Evolutionary conservation across 2,888 invertebrate species (phyloP).

Genomic region (Caprella mutica): DNA sequence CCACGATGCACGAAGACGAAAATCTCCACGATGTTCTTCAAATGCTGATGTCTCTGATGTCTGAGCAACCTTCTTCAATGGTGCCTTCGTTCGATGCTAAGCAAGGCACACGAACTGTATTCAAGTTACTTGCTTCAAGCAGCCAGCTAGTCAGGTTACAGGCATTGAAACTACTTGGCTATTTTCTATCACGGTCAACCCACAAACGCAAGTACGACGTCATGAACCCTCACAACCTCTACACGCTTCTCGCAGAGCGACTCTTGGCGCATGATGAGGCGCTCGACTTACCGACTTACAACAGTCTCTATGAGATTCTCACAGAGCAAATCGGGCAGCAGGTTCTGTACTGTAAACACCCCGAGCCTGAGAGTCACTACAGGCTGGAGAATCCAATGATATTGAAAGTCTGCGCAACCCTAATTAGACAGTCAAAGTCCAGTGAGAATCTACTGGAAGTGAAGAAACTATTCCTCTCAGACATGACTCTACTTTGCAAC

Average conservation of each 20-base stretch:
- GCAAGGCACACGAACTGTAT: constrained; percentile 88
- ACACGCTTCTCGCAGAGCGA: constrained; percentile 87
- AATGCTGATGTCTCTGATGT: constrained; percentile 92
- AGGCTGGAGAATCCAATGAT: constrained; percentile 98
- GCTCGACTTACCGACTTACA: constrained; percentile 88
- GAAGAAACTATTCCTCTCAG: constrained; percentile 90
- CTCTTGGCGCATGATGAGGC: constrained; percentile 78
- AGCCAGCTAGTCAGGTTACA: constrained; percentile 92
- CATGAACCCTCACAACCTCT: constrained; percentile 96
- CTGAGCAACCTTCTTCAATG: constrained; percentile 97
- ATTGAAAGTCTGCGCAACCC: constrained; percentile 92
- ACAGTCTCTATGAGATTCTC: constrained; percentile 94
- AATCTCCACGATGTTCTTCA: constrained; percentile 96
- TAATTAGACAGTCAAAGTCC: constrained; percentile 92
- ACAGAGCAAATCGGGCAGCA: constrained; percentile 94
- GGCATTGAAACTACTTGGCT: constrained; percentile 89
- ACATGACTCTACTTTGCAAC: constrained; percentile 95
- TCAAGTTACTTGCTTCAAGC: constrained; percentile 89
- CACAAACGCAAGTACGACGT: constrained; percentile 98
- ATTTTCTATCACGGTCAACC: constrained; percentile 94
- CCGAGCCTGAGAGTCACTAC: constrained; percentile 89
- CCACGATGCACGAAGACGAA: constrained; percentile 98
- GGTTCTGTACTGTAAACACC: constrained; percentile 82
- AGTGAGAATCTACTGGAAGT: constrained; percentile 81
- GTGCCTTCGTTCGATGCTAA: constrained; percentile 98